These are phyloP conservation scores for Amyelois transitella DNA, from an alignment of 1,140 invertebrate genomes.

Conservation along the genomic window DNA sequence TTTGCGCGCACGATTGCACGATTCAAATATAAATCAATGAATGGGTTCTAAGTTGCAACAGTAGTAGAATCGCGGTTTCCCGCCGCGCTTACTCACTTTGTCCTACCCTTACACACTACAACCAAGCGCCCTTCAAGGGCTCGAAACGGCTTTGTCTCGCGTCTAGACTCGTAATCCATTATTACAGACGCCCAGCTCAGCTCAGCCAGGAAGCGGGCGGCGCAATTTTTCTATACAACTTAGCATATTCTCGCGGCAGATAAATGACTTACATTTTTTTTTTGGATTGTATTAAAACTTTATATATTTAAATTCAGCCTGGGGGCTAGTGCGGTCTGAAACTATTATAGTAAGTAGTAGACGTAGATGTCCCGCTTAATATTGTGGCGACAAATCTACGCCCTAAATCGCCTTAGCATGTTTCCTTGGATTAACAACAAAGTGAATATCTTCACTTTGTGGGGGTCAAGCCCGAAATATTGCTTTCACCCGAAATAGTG, in stretches of 20 bases:
- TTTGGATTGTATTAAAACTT: slow-evolving; percentile 34
- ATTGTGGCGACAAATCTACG: too few relatives aligned
- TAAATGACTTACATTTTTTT: slow-evolving; percentile 48
- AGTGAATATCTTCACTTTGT: too few relatives aligned
- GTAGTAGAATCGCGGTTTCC: not conserved
- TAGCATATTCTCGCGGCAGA: slow-evolving; percentile 63
- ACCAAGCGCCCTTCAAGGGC: slow-evolving; percentile 23
- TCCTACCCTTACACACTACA: slow-evolving; percentile 1
- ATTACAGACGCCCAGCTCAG: slow-evolving; percentile 42
- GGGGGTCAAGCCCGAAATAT: too few relatives aligned
- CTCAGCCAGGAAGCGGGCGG: slow-evolving; percentile 41
- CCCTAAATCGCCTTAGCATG: too few relatives aligned
- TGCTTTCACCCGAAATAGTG: too few relatives aligned
- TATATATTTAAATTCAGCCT: not conserved
- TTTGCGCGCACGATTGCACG: too few relatives aligned
- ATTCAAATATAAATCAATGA: too few relatives aligned
- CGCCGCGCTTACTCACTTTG: slow-evolving; percentile 16
- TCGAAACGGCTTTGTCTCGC: slow-evolving; percentile 56
- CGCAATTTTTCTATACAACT: slow-evolving; percentile 43
- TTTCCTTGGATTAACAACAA: too few relatives aligned
- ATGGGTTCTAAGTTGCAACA: too few relatives aligned
- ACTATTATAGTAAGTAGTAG: too few relatives aligned
- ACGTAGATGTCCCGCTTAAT: too few relatives aligned
- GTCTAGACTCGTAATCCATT: slow-evolving; percentile 68
- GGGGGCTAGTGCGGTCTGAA: too few relatives aligned